These are phyloP conservation scores for Meteorus cinctellus DNA, from an alignment of 2,888 invertebrate genomes.

Conservation along the genomic window DNA sequence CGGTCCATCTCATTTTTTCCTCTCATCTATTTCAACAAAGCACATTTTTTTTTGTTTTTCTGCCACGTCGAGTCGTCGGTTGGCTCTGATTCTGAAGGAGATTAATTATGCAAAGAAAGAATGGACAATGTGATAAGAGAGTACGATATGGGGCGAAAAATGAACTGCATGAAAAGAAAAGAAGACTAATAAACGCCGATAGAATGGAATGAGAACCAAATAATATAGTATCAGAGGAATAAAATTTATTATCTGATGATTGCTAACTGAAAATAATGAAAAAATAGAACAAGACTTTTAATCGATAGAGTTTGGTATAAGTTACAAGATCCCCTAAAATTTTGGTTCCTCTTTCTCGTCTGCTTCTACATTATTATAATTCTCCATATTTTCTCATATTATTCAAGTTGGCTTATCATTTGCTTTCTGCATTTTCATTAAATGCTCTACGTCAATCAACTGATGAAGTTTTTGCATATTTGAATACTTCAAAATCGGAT, in stretches of 20 bases:
- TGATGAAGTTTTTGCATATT: no score
- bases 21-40: slow-evolving; percentile 10
- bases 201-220: not conserved
- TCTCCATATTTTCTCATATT: no score
- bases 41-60: slow-evolving; percentile 15
- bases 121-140: slow-evolving; percentile 6
- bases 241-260: not conserved
- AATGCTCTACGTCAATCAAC: no score
- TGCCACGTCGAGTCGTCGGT: not conserved
- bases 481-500: not conserved
- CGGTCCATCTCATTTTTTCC: slow-evolving; percentile 17
- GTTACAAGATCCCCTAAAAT: not conserved
- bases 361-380: no score
- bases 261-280: not conserved
- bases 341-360: no score
- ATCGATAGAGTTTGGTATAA: not conserved
- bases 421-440: no score
- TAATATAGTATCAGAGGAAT: not conserved
- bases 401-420: no score
- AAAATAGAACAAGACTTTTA: not conserved
- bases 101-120: slow-evolving; percentile 33
- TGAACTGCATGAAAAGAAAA: not conserved
- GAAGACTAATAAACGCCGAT: not conserved
- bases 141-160: not conserved
- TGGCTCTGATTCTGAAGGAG: slow-evolving; percentile 19